Percentiles rank a stretch among this genome's conserved stretches.
Conservation (phyloP, 2,113 vertebrate genomes). For the Ailurus styani region DNA sequence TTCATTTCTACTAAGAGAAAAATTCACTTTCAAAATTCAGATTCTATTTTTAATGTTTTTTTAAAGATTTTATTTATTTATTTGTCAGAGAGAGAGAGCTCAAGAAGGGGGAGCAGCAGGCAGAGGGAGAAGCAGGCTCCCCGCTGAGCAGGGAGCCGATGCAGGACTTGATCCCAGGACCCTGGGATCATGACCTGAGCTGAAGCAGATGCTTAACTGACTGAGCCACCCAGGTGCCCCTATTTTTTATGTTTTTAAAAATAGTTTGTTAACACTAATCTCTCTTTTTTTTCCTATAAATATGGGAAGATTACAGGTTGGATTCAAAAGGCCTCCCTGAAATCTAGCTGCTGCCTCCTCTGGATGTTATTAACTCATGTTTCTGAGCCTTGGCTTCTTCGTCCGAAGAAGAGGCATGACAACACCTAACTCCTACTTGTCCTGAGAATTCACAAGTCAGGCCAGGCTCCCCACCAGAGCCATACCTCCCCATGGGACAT, state of each 20-base stretch:
- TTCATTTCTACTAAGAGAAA: constrained; percentile 2
- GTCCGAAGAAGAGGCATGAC: not conserved
- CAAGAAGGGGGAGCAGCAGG: not conserved
- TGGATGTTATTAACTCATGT: not conserved
- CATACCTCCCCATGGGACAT: not conserved
- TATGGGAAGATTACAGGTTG: not conserved
- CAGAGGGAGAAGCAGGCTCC: not conserved
- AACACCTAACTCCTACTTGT: not conserved
- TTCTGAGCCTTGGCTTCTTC: not conserved
- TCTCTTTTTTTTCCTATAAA: not conserved
- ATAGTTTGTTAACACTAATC: constrained; percentile 17
- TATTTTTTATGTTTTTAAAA: constrained; percentile 7
- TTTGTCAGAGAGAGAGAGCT: too few species aligned
- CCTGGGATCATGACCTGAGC: not conserved
- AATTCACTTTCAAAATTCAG: not conserved
- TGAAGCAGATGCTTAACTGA: not conserved
- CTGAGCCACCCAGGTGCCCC: not conserved
- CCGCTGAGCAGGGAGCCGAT: not conserved
- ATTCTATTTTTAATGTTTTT: not conserved
- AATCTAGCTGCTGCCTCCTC: not conserved
- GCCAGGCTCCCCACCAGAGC: not conserved
- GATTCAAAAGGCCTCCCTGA: constrained; percentile 13
- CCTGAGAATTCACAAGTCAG: constrained; percentile 36
- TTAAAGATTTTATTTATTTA: not conserved
- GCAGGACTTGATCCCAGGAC: not conserved